phyloP scores from a whole-genome alignment of 2,888 invertebrate genomes.

The Drosophila pseudotakahashii region DNA sequence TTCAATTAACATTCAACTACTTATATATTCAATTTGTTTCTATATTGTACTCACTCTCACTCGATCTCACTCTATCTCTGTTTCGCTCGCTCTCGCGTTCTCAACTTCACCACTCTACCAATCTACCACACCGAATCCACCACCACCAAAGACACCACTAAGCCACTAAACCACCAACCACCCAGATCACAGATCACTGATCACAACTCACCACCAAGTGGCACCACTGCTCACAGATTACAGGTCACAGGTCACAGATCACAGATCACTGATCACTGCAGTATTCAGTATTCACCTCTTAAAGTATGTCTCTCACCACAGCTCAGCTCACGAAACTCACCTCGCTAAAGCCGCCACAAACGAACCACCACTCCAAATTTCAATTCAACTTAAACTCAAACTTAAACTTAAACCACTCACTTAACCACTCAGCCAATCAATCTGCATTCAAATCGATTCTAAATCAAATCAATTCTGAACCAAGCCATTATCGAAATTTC shows the following conservation, averaged over 20 bases:
- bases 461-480: slow-evolving; percentile 57
- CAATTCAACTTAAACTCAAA: slow-evolving; percentile 25
- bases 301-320: slow-evolving; percentile 53
- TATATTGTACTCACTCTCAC: slow-evolving; percentile 59
- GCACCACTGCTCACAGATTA: slow-evolving; percentile 47
- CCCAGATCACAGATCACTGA: slow-evolving; percentile 35
- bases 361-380: slow-evolving; percentile 52
- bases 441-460: slow-evolving; percentile 37
- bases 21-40: slow-evolving; percentile 56
- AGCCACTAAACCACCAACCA: slow-evolving; percentile 28
- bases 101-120: slow-evolving; percentile 62
- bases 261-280: slow-evolving; percentile 52
- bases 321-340: slow-evolving; percentile 55
- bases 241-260: slow-evolving; percentile 36
- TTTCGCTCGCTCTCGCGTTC: slow-evolving; percentile 40
- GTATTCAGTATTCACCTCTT: slow-evolving; percentile 55
- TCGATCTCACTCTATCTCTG: slow-evolving; percentile 43
- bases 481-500: slow-evolving; percentile 83
- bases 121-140: slow-evolving; percentile 26
- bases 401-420: slow-evolving; percentile 41
- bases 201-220: slow-evolving; percentile 51
- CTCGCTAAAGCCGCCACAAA: slow-evolving; percentile 48
- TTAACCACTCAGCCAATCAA: slow-evolving; percentile 43
- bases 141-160: slow-evolving; percentile 36
- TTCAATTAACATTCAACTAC: slow-evolving; percentile 55